Base-by-base conservation (phyloP, 2,888 invertebrate species). In the Trichacis sp. region DNA sequence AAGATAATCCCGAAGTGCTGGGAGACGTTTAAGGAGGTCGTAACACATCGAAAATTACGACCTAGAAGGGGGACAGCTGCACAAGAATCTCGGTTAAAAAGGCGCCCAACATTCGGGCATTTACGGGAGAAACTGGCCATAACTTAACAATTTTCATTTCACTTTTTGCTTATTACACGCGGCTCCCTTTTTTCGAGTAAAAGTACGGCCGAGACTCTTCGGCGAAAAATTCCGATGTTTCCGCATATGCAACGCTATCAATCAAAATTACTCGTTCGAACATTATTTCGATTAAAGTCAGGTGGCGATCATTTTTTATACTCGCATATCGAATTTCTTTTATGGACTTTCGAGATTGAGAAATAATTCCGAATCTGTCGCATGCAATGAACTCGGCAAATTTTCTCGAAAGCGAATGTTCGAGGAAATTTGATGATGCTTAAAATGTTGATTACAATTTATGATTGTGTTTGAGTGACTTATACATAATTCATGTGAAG, bases 1-100 rank as follows among this genome's bases (percentile, higher is more conserved):
- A 36, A 47, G 48, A 33, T 48, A 24, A 48, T 48, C 45, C n/a
- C 20, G 1, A 45, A 45, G 45, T 45, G 18, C 20, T 5, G 15
- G 19, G 48, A 17, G 12, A 29, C 48, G 12, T 47, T 24, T 58
- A 70, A 68, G 61, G 58, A 66, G 70, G 62, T 68, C 66, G 60
- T 62, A 57, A 59, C 56, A 33, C 60, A 60, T 54, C 57, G 57
- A 50, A 64, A 71, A 67, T 72, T 67, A 67, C 67, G 67, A 69
- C 67, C 51, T 58, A 66, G 64, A 2, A 36, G 62, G 55, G 65
- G 67, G 69, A 72, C 74, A 72, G 71, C 70, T 73, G 73, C 66
- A 54, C 38, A 12, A 50, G 72, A 70, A 74, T 72, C 69, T 68
- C 67, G 56, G 62, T 63, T 61, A 60, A 58, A 58, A 64, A 51